Evolutionary conservation across 2,113 vertebrate genomes (phyloP).

Genomic region (Gobiocypris rarus): DNA sequence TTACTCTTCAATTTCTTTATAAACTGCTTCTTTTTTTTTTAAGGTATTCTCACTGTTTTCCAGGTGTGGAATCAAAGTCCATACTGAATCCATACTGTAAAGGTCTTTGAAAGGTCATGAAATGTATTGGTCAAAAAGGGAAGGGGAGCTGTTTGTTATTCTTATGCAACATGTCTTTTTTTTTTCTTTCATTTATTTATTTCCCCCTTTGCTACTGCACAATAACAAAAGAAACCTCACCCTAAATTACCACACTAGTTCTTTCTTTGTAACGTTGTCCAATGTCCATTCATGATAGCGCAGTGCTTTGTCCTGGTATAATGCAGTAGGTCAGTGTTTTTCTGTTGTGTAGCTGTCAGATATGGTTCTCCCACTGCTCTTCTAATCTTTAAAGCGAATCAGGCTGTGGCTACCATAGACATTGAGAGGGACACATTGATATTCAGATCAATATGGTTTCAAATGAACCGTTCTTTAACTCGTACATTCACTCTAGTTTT

Average conservation of each 20-base stretch:
- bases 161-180: background rate
- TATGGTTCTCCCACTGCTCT: background rate
- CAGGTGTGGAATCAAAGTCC: too few relatives aligned
- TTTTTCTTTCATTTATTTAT: background rate
- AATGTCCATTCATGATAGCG: background rate
- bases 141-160: background rate
- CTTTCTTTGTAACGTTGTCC: conserved; percentile 17
- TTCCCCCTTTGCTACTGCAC: background rate
- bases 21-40: too few relatives aligned
- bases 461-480: background rate
- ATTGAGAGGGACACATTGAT: background rate
- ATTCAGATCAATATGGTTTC: background rate
- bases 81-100: background rate
- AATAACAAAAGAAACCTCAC: background rate
- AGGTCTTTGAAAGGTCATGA: background rate
- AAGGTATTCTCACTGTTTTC: too few relatives aligned
- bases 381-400: background rate
- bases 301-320: background rate
- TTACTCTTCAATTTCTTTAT: background rate
- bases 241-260: background rate
- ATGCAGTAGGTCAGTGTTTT: background rate
- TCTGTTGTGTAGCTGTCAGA: background rate
- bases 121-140: background rate
- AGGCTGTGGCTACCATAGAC: background rate
- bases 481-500: background rate